Conservation (phyloP, 2,113 vertebrate genomes). For the Athene cunicularia region DNA sequence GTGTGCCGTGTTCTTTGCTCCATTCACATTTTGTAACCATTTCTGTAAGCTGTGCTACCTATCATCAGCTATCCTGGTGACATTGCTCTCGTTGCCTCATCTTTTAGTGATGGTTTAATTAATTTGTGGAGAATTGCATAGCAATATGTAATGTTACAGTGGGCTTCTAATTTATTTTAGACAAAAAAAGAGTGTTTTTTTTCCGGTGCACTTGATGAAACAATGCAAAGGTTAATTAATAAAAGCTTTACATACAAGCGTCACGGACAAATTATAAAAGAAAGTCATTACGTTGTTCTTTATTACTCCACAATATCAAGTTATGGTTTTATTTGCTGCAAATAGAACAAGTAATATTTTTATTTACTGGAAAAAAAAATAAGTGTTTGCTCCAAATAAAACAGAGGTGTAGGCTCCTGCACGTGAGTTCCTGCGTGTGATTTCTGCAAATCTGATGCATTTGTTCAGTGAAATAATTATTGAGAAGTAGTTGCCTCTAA, state of each 20-base stretch:
- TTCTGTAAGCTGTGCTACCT: background rate
- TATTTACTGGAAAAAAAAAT: background rate
- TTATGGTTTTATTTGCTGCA: background rate
- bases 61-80: background rate
- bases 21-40: background rate
- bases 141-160: too few relatives aligned
- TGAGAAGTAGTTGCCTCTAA: background rate
- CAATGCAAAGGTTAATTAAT: background rate
- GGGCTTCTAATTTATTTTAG: background rate
- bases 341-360: background rate
- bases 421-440: background rate
- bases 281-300: background rate
- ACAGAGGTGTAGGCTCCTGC: background rate
- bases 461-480: background rate
- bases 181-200: background rate
- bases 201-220: background rate
- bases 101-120: background rate
- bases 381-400: background rate
- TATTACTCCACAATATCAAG: background rate
- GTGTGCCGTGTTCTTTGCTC: background rate
- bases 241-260: background rate
- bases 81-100: background rate
- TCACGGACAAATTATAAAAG: background rate
- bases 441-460: background rate
- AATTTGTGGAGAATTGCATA: background rate